A percentile compares a stretch with the other conserved stretches of the same genome.
These are phyloP conservation scores for human DNA, from an alignment of 2,113 vertebrate genomes.

Conservation along the genomic window GRCh38 chr2:119925501-119926000, in stretches of 20 bases:
- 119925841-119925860: neutral
- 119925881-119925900: neutral
- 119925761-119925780: neutral
- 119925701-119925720: neutral
- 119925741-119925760: neutral
- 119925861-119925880: neutral
- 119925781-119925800: neutral
- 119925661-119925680: neutral
- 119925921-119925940: neutral
- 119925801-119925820: neutral
- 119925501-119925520: neutral
- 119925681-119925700: neutral
- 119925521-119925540: neutral
- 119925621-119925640: neutral
- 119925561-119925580: neutral
- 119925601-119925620: neutral
- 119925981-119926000: neutral
- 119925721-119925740: neutral
- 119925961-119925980: neutral
- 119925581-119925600: neutral
- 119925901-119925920: constrained; percentile 30
- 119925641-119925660: neutral
- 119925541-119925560: neutral
- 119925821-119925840: neutral
- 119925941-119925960: neutral